Evolutionary conservation across 2,888 invertebrate genomes (phyloP), one percentile per base, ranked within the genome.

Genomic region (Pachymerium ferrugineum): DNA sequence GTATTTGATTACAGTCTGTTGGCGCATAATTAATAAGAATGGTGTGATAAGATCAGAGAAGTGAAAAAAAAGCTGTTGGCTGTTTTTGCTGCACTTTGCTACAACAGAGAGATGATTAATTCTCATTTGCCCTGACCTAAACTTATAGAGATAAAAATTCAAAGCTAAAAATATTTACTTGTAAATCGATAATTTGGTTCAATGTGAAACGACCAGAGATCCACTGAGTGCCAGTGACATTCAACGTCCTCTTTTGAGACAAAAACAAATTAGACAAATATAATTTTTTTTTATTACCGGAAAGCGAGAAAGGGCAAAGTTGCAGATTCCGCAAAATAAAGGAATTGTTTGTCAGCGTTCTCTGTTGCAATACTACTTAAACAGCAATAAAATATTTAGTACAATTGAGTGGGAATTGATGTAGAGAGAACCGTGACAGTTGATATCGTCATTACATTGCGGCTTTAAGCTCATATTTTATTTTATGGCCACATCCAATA

Each of bases 121-220:
- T 6, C 22, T 14, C 22, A n/a, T 47, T 47, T 16, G 47, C 8
- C 47, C 47, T 47, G 16, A 47, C 47, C 47, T 47, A 47, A 47
- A 47, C 47, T 47, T 47, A 19, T 47, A 19, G 16, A 47, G 1
- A 19, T 47, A 47, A 47, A 47, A 47, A 47, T 47, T 47, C 2
- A 47, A 47, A 47, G 47, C 47, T 47, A 47, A 47, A 47, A 47
- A 47, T 47, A 47, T 47, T n/a, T 47, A 8, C 8, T 47, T 16
- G 47, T 22, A 47, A 47, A 47, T 47, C 47, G 47, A 47, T 47
- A 47, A 47, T 47, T 16, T 47, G 47, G 47, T 47, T 47, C 47
- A 47, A 47, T 47, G n/a, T n/a, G n/a, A 47, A 42, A 42, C 12
- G 42, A 42, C 42, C 16, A 16, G n/a, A 16, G 47, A 47, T 47